Percentiles rank a stretch among this genome's conserved stretches.
These are phyloP conservation scores for Chrysemys picta DNA, from an alignment of 2,113 vertebrate genomes.

Conservation along the genomic window DNA sequence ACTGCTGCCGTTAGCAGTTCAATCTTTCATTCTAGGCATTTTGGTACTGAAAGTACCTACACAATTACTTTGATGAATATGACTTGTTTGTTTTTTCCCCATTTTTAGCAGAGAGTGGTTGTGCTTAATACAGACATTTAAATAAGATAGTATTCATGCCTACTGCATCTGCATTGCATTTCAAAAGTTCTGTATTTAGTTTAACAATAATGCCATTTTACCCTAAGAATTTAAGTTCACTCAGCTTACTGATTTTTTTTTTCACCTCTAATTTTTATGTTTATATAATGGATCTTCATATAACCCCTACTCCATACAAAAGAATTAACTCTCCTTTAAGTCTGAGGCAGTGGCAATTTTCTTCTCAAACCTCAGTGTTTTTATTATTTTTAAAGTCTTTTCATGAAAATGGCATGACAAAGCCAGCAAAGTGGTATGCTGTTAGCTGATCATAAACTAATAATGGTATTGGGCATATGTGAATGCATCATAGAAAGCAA, in stretches of 20 bases:
- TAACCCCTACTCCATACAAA: constrained; percentile 42
- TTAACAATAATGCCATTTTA: constrained; percentile 69
- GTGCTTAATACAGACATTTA: constrained; percentile 90
- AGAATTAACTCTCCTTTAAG: constrained; percentile 65
- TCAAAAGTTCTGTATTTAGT: constrained; percentile 73
- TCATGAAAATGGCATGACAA: constrained; percentile 48
- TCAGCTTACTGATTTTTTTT: constrained; percentile 55
- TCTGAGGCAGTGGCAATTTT: constrained; percentile 63
- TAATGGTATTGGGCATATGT: constrained; percentile 65
- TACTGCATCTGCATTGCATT: constrained; percentile 72
- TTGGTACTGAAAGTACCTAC: constrained; percentile 95
- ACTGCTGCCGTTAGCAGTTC: constrained; percentile 93
- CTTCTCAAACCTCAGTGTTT: constrained; percentile 45
- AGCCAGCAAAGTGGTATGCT: constrained; percentile 38
- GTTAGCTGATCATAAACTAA: constrained; percentile 74
- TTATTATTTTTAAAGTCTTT: constrained; percentile 29
- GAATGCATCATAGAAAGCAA: constrained; percentile 58
- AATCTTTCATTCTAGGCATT: constrained; percentile 98
- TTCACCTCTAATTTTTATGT: constrained; percentile 52
- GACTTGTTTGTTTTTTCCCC: constrained; percentile 93
- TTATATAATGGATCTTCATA: constrained; percentile 51
- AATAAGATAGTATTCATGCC: constrained; percentile 86
- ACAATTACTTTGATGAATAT: constrained; percentile 99
- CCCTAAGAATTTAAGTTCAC: constrained; percentile 64
- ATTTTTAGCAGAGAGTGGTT: constrained; percentile 86